Base-by-base conservation (phyloP, 2,888 invertebrate genomes). In the Agrypnus murinus region DNA sequence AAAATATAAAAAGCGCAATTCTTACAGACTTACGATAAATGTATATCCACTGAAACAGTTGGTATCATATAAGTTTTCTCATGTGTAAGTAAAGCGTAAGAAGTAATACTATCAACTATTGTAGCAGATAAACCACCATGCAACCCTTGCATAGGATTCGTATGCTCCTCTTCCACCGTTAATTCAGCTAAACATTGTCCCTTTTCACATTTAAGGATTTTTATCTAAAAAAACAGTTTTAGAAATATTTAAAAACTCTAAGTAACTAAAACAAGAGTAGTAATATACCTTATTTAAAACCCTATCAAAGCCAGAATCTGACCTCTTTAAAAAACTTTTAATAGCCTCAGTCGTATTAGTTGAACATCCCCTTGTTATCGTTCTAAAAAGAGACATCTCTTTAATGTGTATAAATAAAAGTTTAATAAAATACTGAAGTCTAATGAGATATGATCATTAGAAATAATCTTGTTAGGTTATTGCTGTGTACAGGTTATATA, bases 51-150 rank as follows among this genome's bases (percentile, higher is more conserved):
- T 8, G 95, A 94, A 0, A 95, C 94, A 17, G 96, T 96, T 50
- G 87, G 87, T 46, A 32, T 63, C 25, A 70, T 74, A 1, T 88
- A 87, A 60, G 87, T 84, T 34, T 86, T 85, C 12, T 88, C 89
- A 78, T 90, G 89, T 0, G 93, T 90, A 81, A 93, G 88, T 0
- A 96, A 83, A 0, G 95, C 96, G 81, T 92, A 92, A 0, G 94
- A 93, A 0, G 96, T 95, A 25, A 96, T 83, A 65, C 87, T 86
- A 81, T 95, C 94, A 0, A 95, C 90, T 5, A 97, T 83, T 0
- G 94, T 93, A 3, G 94, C 92, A 1, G 93, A 93, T 78, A 94
- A 91, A 5, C 96, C 97, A 1, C 97, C 97, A 82, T 97, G 97
- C 4, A 97, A 84, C 0, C 91, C 90, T 0, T 95, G 95, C 38